Conservation (phyloP, 2,888 invertebrate genomes). For the Malthinus seriepunctatus region DNA sequence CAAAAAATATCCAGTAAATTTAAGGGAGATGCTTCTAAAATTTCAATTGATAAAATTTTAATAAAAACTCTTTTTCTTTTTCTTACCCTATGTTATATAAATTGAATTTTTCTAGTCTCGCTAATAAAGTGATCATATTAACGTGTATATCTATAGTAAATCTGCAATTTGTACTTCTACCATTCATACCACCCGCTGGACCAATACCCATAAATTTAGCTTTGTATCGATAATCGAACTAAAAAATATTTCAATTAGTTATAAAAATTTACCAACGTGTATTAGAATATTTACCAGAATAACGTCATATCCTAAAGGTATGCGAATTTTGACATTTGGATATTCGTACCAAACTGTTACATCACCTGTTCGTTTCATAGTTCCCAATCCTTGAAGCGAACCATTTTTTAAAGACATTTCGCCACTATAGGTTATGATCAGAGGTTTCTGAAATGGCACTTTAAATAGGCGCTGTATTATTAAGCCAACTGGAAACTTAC, state of each 20-base stretch:
- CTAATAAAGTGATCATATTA: neutral
- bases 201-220: conserved; percentile 60
- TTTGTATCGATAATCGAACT: conserved; percentile 59
- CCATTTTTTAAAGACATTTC: conserved; percentile 57
- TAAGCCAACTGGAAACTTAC: neutral
- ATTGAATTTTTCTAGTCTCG: neutral
- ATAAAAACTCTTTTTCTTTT: neutral
- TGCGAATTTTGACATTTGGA: conserved; percentile 8
- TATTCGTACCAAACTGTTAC: conserved; percentile 42
- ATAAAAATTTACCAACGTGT: neutral
- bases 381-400: conserved; percentile 56
- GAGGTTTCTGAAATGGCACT: conserved; percentile 38
- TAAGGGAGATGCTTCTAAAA: conserved; percentile 55
- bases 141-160: neutral
- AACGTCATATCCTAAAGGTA: conserved; percentile 24
- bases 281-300: conserved; percentile 28
- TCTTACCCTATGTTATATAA: neutral
- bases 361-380: conserved; percentile 56
- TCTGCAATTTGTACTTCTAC: conserved; percentile 23
- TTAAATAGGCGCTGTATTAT: neutral
- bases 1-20: conserved; percentile 57
- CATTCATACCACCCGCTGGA: conserved; percentile 58
- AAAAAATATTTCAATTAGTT: conserved; percentile 39
- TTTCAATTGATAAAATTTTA: neutral
- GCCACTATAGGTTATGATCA: conserved; percentile 59